Percentiles rank a stretch among this genome's conserved stretches.
These are phyloP conservation scores for Chrysocyon brachyurus DNA, from an alignment of 2,797 vertebrate species.

Conservation along the genomic window DNA sequence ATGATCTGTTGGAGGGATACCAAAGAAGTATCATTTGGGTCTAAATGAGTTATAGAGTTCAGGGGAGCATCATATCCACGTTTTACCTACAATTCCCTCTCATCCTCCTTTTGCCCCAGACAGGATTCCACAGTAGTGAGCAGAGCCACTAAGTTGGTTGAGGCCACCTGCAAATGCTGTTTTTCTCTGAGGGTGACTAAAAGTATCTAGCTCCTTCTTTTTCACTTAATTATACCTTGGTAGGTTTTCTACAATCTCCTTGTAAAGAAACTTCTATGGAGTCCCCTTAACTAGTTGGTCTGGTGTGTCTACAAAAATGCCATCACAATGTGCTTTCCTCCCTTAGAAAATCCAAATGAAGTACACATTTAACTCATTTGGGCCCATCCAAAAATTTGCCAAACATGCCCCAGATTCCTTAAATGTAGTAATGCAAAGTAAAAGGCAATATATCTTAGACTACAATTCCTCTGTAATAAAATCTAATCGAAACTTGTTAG, in stretches of 20 bases:
- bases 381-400: background rate
- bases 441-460: background rate
- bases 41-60: background rate
- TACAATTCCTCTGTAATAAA: background rate
- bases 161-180: background rate
- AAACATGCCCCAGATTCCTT: background rate
- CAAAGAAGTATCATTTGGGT: background rate
- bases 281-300: background rate
- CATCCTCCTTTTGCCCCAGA: background rate
- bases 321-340: background rate
- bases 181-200: background rate
- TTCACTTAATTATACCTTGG: background rate
- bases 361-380: background rate
- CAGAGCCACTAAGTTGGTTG: background rate
- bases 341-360: constrained; percentile 2
- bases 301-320: background rate
- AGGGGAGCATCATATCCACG: background rate
- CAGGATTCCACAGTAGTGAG: background rate
- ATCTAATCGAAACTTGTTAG: background rate
- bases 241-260: background rate
- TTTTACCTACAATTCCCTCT: background rate
- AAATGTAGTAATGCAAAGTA: background rate
- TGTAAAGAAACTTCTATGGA: background rate
- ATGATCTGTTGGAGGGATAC: background rate
- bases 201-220: background rate